These are phyloP conservation scores for Craniophora ligustri DNA, from an alignment of 2,888 invertebrate species.

Conservation along the genomic window DNA sequence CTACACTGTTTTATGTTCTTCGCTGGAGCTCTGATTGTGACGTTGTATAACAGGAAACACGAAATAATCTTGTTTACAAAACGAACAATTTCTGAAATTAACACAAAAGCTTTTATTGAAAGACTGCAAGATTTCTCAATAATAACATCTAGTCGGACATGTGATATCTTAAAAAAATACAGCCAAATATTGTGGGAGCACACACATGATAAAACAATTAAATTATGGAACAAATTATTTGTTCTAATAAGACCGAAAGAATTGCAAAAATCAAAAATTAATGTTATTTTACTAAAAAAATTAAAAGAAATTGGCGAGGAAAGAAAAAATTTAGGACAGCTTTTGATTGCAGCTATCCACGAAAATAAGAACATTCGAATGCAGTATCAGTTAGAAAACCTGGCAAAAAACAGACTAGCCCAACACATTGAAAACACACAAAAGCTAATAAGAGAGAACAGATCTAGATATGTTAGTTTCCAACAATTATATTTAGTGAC, in stretches of 20 bases:
- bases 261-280: slow-evolving; percentile 46
- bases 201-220: slow-evolving; percentile 18
- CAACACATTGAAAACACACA: slow-evolving; percentile 70
- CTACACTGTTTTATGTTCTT: slow-evolving; percentile 70
- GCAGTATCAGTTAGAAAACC: slow-evolving; percentile 70
- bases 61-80: slow-evolving; percentile 61
- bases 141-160: slow-evolving; percentile 45
- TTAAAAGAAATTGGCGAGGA: slow-evolving; percentile 71
- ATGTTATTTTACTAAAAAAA: slow-evolving; percentile 68
- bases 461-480: slow-evolving; percentile 70
- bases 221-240: slow-evolving; percentile 14
- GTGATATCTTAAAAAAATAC: slow-evolving; percentile 52
- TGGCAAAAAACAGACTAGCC: slow-evolving; percentile 72
- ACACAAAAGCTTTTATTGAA: slow-evolving; percentile 27
- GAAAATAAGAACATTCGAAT: slow-evolving; percentile 77
- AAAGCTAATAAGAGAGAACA: slow-evolving; percentile 72
- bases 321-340: slow-evolving; percentile 68
- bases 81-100: slow-evolving; percentile 53
- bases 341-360: slow-evolving; percentile 70
- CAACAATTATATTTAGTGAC: slow-evolving; percentile 77
- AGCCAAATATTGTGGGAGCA: slow-evolving; percentile 43
- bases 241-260: slow-evolving; percentile 27
- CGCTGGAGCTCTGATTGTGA: slow-evolving; percentile 69
- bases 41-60: slow-evolving; percentile 66
- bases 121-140: slow-evolving; percentile 50